Conservation (phyloP, 1,140 invertebrate species). For the Drosophila trapezifrons region DNA sequence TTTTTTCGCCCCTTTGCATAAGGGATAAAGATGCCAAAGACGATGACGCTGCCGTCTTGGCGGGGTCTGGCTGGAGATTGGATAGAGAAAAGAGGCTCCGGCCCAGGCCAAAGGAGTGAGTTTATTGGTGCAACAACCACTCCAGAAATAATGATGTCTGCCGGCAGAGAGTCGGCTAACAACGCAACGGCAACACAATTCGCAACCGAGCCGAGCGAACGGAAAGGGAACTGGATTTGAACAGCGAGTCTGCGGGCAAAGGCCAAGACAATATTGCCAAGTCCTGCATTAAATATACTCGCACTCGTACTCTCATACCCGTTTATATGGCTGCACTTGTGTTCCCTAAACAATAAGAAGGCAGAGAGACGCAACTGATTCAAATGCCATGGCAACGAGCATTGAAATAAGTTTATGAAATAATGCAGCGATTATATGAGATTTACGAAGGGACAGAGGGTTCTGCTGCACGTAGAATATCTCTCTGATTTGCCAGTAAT, state of each 20-base stretch:
- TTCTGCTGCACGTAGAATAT: not conserved
- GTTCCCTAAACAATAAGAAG: slow-evolving; percentile 34
- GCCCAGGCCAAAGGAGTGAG: slow-evolving; percentile 42
- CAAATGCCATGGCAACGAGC: slow-evolving; percentile 37
- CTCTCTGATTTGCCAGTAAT: slow-evolving; percentile 13
- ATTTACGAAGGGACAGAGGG: slow-evolving; percentile 13
- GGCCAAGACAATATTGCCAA: slow-evolving; percentile 56
- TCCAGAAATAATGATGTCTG: slow-evolving; percentile 78
- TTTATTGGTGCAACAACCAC: slow-evolving; percentile 74
- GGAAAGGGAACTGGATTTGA: not conserved
- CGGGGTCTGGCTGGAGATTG: slow-evolving; percentile 14
- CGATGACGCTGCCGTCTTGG: slow-evolving; percentile 45
- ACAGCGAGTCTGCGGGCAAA: slow-evolving; percentile 30
- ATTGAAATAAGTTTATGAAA: slow-evolving; percentile 29
- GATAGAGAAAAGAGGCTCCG: slow-evolving; percentile 1
- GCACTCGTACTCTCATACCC: not conserved
- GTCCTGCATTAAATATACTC: slow-evolving; percentile 50
- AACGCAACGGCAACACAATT: slow-evolving; percentile 41
- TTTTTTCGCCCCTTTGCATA: slow-evolving; percentile 69
- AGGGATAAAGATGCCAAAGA: slow-evolving; percentile 65
- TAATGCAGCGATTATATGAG: slow-evolving; percentile 24
- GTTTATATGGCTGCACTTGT: slow-evolving; percentile 20
- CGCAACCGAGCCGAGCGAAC: too few relatives aligned
- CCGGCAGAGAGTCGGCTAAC: slow-evolving; percentile 35
- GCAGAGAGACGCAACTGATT: slow-evolving; percentile 11